These are phyloP conservation scores for Asteroscopus sphinx DNA, from an alignment of 2,888 invertebrate genomes.

Conservation along the genomic window DNA sequence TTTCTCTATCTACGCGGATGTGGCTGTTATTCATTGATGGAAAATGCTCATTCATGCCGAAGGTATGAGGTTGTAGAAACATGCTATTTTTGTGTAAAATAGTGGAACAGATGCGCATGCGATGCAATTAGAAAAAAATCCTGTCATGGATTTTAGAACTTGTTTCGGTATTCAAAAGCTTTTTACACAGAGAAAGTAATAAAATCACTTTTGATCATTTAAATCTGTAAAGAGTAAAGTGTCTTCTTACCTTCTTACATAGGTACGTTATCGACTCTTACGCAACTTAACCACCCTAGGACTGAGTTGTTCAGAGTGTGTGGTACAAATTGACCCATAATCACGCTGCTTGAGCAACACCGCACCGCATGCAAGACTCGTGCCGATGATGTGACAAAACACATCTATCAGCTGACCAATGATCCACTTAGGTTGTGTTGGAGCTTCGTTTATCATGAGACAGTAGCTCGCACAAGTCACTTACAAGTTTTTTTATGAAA, in stretches of 20 bases:
- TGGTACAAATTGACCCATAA: slow-evolving; percentile 65
- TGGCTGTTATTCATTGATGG: slow-evolving; percentile 35
- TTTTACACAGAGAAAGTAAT: background rate
- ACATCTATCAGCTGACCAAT: slow-evolving; percentile 79
- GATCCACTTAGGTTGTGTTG: slow-evolving; percentile 69
- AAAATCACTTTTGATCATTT: background rate
- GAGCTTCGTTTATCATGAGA: slow-evolving; percentile 61
- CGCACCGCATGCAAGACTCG: slow-evolving; percentile 57
- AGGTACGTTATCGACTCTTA: slow-evolving; percentile 12
- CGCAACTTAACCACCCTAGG: slow-evolving; percentile 12
- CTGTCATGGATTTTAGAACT: slow-evolving; percentile 5
- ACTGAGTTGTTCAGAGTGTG: slow-evolving; percentile 37
- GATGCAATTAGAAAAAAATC: slow-evolving; percentile 5
- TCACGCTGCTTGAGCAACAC: slow-evolving; percentile 65
- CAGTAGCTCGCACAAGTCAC: slow-evolving; percentile 12
- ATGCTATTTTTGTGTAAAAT: slow-evolving; percentile 19
- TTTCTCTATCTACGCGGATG: slow-evolving; percentile 54
- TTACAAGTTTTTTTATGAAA: background rate
- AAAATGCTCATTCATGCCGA: slow-evolving; percentile 34
- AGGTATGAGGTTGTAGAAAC: slow-evolving; percentile 13
- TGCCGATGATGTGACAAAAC: slow-evolving; percentile 76
- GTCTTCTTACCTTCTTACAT: background rate
- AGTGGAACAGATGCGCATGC: background rate
- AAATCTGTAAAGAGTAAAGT: background rate
- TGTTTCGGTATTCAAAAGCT: background rate